Base-by-base conservation (phyloP, 2,113 vertebrate species). In the Aix galericulata region DNA sequence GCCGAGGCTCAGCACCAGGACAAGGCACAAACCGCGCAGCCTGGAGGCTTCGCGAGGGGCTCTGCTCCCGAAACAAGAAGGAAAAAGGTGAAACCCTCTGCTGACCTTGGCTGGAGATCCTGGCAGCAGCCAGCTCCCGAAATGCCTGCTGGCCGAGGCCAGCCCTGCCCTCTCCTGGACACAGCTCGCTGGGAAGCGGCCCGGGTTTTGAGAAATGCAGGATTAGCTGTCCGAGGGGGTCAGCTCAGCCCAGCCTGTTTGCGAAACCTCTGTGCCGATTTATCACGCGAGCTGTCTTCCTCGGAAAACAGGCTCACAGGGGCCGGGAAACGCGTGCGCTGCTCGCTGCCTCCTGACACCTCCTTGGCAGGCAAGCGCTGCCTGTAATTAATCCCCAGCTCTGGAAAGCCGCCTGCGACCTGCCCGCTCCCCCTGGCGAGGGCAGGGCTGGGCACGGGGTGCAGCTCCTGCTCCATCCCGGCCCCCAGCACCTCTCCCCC, bases 161-260 rank as follows among this genome's bases (percentile, higher is more conserved):
- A 48, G 42, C 32, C 89, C 89, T 95, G 89, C 89, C 87, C 79
- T 93, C 85, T 95, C 79, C 95, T 75, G 95, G 89, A 81, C 87
- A 38, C 27, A 0, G n/a, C 60, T 85, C 1, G 0, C 63, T 71
- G 69, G 71, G 36, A 80, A 34, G 59, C 18, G 6, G 0, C 17
- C 7, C 16, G 7, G 15, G 38, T 32, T 81, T 80, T 55, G 5
- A 8, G 27, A 32, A 72, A 87, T 11, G 38, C 36, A 48, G 25
- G 25, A 20, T 4, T 8, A 59, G n/a, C 18, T 36, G 34, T 15
- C 10, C 38, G 48, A 60, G 64, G 44, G 22, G n/a, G 7, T 71
- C 64, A n/a, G 60, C 53, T 73, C 25, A 4, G 40, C 9, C 10
- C 6, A 40, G 22, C 34, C 56, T 80, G 21, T 13, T 29, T 78